phyloP scores from a whole-genome alignment of 2,113 vertebrate genomes.

The Mus pahari region DNA sequence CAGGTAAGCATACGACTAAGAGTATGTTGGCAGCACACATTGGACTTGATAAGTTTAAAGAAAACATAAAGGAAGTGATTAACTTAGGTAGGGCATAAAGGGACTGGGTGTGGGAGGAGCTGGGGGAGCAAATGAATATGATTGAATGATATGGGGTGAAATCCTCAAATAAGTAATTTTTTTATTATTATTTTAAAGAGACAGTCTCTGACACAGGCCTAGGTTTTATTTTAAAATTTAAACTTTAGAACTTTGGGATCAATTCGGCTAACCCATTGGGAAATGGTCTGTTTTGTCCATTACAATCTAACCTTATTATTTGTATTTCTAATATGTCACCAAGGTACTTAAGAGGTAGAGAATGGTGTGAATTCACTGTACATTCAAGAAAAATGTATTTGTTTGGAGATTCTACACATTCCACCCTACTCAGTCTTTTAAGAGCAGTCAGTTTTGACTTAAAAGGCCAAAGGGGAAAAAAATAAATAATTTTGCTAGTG shows the following conservation, averaged over 20 bases:
- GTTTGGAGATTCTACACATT: conserved; percentile 55
- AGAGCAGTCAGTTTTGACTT: conserved; percentile 79
- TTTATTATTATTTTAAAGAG: too few relatives aligned
- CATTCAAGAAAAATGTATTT: neutral
- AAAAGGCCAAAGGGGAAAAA: conserved; percentile 64
- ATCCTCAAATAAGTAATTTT: neutral
- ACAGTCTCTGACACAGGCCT: neutral
- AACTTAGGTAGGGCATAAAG: neutral
- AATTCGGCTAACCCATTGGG: neutral
- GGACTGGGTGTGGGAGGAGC: too few relatives aligned
- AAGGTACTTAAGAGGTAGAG: conserved; percentile 1
- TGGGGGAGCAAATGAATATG: neutral
- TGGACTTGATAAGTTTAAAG: neutral
- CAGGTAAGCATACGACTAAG: neutral
- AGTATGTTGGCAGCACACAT: neutral
- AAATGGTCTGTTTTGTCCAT: neutral
- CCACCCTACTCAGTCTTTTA: conserved; percentile 59
- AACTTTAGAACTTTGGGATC: neutral
- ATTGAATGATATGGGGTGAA: neutral
- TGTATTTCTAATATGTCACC: neutral
- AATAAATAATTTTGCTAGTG: conserved; percentile 63
- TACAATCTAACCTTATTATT: neutral
- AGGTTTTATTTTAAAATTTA: neutral
- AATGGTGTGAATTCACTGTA: neutral
- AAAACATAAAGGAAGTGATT: neutral